A percentile compares a stretch with the other conserved stretches of the same genome.
phyloP scores from a whole-genome alignment of 2,888 invertebrate species.

The Apamea sordens region DNA sequence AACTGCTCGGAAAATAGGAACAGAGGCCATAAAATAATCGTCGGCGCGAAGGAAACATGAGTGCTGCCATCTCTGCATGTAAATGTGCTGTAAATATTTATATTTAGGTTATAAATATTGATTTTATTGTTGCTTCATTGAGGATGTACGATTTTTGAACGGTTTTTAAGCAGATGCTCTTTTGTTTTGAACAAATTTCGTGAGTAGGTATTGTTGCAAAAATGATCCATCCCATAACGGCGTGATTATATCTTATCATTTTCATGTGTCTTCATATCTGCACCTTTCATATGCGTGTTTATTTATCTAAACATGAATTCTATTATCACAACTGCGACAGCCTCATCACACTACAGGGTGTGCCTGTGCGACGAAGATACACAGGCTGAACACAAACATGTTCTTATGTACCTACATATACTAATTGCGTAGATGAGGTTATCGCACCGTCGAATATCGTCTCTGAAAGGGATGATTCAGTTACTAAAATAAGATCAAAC shows the following conservation, averaged over 20 bases:
- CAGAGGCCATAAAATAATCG: slow-evolving; percentile 70
- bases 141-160: slow-evolving; percentile 10
- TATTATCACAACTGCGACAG: slow-evolving; percentile 31
- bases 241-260: slow-evolving; percentile 30
- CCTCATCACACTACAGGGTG: slow-evolving; percentile 14
- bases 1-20: slow-evolving; percentile 68
- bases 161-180: slow-evolving; percentile 11
- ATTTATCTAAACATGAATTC: slow-evolving; percentile 45
- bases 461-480: slow-evolving; percentile 57
- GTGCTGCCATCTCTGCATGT: slow-evolving; percentile 12
- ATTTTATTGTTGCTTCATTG: slow-evolving; percentile 26
- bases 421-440: slow-evolving; percentile 41
- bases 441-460: slow-evolving; percentile 41
- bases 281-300: slow-evolving; percentile 7
- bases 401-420: slow-evolving; percentile 6
- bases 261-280: slow-evolving; percentile 20
- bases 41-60: slow-evolving; percentile 69
- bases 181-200: slow-evolving; percentile 10
- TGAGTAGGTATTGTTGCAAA: slow-evolving; percentile 3
- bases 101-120: slow-evolving; percentile 32
- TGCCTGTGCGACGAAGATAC: background rate
- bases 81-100: slow-evolving; percentile 34
- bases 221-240: slow-evolving; percentile 18
- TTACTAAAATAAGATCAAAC: slow-evolving; percentile 61
- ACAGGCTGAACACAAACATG: slow-evolving; percentile 17